Evolutionary conservation across 2,888 invertebrate species (phyloP).

Genomic region (Branchipolynoe longqiensis): DNA sequence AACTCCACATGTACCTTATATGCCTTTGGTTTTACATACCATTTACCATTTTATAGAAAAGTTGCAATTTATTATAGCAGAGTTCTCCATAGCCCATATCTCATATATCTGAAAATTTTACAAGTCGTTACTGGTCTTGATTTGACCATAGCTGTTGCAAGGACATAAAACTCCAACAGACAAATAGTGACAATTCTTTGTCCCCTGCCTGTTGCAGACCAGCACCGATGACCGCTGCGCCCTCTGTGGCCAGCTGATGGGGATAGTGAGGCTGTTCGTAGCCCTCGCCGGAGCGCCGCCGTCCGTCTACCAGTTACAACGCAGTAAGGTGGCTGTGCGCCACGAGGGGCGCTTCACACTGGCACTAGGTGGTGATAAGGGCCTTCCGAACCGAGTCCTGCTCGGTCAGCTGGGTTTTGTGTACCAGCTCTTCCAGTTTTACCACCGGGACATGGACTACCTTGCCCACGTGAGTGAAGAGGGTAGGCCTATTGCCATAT

Average conservation of each 20-base stretch:
- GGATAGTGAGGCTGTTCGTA: conserved; percentile 90
- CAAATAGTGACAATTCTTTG: too few relatives aligned
- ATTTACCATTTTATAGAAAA: too few relatives aligned
- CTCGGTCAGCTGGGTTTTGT: conserved; percentile 90
- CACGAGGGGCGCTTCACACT: conserved; percentile 91
- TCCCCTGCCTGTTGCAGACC: conserved; percentile 63
- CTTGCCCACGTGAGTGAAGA: conserved; percentile 84
- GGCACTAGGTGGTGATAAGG: conserved; percentile 90
- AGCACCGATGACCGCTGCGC: conserved; percentile 84
- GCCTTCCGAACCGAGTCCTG: conserved; percentile 91
- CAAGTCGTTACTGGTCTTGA: too few relatives aligned
- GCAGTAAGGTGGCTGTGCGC: conserved; percentile 93
- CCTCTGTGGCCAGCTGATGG: conserved; percentile 94
- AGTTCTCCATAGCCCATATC: too few relatives aligned
- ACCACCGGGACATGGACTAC: conserved; percentile 91
- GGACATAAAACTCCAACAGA: too few relatives aligned
- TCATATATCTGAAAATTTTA: too few relatives aligned
- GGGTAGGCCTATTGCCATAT: too few relatives aligned
- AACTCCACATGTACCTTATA: too few relatives aligned
- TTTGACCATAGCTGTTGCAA: too few relatives aligned
- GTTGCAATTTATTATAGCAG: too few relatives aligned
- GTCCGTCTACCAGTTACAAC: conserved; percentile 89
- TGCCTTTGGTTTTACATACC: too few relatives aligned
- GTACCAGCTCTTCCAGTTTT: conserved; percentile 90
- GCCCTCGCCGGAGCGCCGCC: conserved; percentile 90